Percentiles rank a stretch among this genome's conserved stretches.
phyloP scores from a whole-genome alignment of 2,888 invertebrate genomes.

The Brassicogethes aeneus region DNA sequence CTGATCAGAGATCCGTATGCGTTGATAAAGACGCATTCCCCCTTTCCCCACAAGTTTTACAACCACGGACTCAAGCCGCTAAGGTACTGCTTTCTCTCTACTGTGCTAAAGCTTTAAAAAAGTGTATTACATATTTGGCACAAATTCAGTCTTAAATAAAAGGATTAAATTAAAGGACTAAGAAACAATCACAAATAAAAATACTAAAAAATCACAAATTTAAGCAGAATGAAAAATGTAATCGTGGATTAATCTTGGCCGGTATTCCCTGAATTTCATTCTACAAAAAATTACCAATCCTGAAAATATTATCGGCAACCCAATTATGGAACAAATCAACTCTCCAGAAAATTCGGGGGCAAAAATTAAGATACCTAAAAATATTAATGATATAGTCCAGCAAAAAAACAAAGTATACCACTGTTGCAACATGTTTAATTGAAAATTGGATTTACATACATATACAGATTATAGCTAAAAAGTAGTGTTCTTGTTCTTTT shows the following conservation, averaged over 20 bases:
- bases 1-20: too few relatives aligned
- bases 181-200: background rate
- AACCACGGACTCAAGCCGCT: too few relatives aligned
- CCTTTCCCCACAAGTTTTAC: too few relatives aligned
- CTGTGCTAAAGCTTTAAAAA: too few relatives aligned
- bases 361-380: slow-evolving; percentile 43
- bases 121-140: background rate
- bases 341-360: slow-evolving; percentile 52
- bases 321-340: slow-evolving; percentile 49
- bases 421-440: too few relatives aligned
- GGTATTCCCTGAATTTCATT: slow-evolving; percentile 44
- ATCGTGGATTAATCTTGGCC: background rate
- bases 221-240: background rate
- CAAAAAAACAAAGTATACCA: slow-evolving; percentile 1
- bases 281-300: slow-evolving; percentile 46
- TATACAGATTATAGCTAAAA: too few relatives aligned
- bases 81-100: too few relatives aligned
- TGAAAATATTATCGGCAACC: slow-evolving; percentile 48
- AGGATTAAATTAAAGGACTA: background rate
- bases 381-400: background rate
- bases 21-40: too few relatives aligned
- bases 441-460: too few relatives aligned
- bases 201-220: background rate
- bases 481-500: too few relatives aligned
- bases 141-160: background rate